Percentiles rank a stretch among this genome's conserved stretches.
Conservation (phyloP, 2,797 vertebrate species). For the Periophthalmus magnuspinnatus region DNA sequence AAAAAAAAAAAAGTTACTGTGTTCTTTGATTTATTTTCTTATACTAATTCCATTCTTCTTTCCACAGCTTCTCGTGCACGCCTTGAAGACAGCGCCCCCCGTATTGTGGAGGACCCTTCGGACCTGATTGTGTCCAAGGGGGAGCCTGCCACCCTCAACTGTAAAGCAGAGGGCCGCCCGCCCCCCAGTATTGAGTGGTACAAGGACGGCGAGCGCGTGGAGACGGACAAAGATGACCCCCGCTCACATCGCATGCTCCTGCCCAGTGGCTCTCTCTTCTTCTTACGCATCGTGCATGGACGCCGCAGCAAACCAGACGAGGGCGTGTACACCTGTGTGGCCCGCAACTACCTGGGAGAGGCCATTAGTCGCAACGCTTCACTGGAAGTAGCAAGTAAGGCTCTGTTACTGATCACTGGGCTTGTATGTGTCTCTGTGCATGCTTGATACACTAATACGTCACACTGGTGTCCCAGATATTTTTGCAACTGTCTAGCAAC, state of each 20-base stretch:
- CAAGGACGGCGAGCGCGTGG: slow-evolving; percentile 91
- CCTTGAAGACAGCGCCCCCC: slow-evolving; percentile 85
- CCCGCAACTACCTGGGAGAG: slow-evolving; percentile 90
- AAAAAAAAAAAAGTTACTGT: background rate
- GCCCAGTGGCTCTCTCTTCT: slow-evolving; percentile 93
- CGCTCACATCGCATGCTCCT: slow-evolving; percentile 94
- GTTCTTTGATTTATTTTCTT: background rate
- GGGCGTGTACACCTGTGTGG: slow-evolving; percentile 91
- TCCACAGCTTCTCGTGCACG: slow-evolving; percentile 79
- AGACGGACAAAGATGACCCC: slow-evolving; percentile 90
- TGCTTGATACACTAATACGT: slow-evolving; percentile 15
- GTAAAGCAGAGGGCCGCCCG: slow-evolving; percentile 90
- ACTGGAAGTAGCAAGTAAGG: slow-evolving; percentile 91
- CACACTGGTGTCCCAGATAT: slow-evolving; percentile 45
- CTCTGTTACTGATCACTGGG: slow-evolving; percentile 17
- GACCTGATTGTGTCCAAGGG: slow-evolving; percentile 90
- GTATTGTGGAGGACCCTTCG: slow-evolving; percentile 90
- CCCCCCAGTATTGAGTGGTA: slow-evolving; percentile 89
- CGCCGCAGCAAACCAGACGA: slow-evolving; percentile 90
- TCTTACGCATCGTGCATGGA: slow-evolving; percentile 91
- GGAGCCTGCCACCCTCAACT: slow-evolving; percentile 92
- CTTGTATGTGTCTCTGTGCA: slow-evolving; percentile 10
- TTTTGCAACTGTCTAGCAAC: slow-evolving; percentile 30
- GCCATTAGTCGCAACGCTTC: slow-evolving; percentile 91
- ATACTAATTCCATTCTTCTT: slow-evolving; percentile 16